Evolutionary conservation across 2,797 vertebrate genomes (phyloP), one percentile per base, ranked within the genome.

Genomic region (Rhabdophis nuchalis): DNA sequence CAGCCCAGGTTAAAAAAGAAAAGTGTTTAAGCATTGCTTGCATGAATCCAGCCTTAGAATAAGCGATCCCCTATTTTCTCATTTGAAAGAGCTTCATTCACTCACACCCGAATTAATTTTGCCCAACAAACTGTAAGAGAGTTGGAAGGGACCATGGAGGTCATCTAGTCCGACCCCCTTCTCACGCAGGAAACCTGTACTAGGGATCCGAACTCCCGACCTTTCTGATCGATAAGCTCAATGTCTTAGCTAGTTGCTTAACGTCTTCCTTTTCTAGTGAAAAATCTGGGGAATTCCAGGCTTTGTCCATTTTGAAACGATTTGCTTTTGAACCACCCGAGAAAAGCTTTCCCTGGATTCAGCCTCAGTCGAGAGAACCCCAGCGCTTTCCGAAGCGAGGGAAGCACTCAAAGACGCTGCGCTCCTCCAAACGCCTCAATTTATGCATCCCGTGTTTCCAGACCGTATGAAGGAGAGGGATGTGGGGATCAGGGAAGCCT

Each of bases 231-330:
- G 46, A 5, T 6, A 50, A 50, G 46, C 46, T 50, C 46, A 50
- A 6, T 50, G 46, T 50, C 46, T 5, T 50, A 7, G 46, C 46
- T 0, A 0, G 11, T 5, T 13, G 18, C 93, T 92, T 86, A 27
- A 50, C 12, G 23, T 54, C 52, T 64, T 41, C 27, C 94, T 82
- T 64, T 32, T n/a, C 2, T 87, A n/a, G 9, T 1, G 14, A 56
- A 94, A 87, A 3, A 1, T 1, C 86, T 89, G 23, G 93, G 86
- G 90, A 94, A 92, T 92, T 91, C 90, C 68, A 1, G 60, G 29
- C 58, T 52, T 23, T 86, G 58, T 60, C 16, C 60, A 90, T 18
- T 27, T 25, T 88, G 68, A 27, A 61, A 52, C 5, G 20, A 23
- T 46, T 82, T 82, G 46, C 36, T 82, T 41, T 82, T 82, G 10